Evolutionary conservation across 1,140 invertebrate genomes (phyloP), one percentile per base, ranked within the genome.

Genomic region (Zaprionus gabonicus): DNA sequence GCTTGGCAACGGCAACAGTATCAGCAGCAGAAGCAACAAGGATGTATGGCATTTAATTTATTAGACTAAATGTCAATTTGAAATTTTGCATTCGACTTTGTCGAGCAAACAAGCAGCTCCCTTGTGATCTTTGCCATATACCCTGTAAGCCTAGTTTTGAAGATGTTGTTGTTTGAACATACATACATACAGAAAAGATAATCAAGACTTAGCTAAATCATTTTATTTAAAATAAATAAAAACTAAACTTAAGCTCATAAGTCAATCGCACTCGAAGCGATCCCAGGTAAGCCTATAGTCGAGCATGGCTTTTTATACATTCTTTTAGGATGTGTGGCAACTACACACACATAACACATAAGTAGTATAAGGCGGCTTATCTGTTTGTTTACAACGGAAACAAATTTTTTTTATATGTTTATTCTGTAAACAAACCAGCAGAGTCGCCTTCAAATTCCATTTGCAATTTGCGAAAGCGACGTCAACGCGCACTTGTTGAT

Each of bases 11-110:
- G 60, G 38, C 56, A 80, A 25, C 65, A 75, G 41, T 13, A 44
- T 28, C 53, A 70, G 53, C 68, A 56, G 9, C 17, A 59, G 56
- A 74, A 71, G 36, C 78, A 69, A 41, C 64, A 49, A 74, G 49
- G 68, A 53, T 71, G 60, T 60, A 87, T 56, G 71, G 51, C 64
- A 71, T 73, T 78, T 79, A 87, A 83, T 87, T 81, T 88, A 87
- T 87, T 87, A 87, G 82, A 78, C 84, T 84, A 88, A 87, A 87
- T 82, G 84, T 90, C 84, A 87, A 87, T 88, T 87, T 87, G 41
- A 75, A 78, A 72, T 86, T 86, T 80, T 77, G 51, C 66, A 76
- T 87, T 84, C 81, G 71, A 87, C 85, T 84, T 84, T 72, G 71
- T 68, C 71, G 55, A 58, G 62, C 80, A 78, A 87, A 84, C 80